Conservation (phyloP, 2,888 invertebrate genomes). For the Acronicta leporina region DNA sequence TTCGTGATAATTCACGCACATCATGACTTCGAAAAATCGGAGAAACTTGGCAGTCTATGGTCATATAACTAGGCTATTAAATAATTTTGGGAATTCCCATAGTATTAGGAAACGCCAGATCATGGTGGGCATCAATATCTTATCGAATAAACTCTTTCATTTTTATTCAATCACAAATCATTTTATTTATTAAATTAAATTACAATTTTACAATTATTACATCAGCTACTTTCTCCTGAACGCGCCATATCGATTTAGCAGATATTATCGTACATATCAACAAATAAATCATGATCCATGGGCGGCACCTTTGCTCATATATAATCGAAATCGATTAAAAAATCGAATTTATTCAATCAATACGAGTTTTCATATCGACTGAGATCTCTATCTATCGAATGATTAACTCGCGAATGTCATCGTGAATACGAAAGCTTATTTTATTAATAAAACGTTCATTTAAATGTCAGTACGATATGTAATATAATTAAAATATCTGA, state of each 20-base stretch:
- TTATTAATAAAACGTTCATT: constrained; percentile 22
- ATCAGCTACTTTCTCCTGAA: constrained; percentile 50
- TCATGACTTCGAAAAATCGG: no score
- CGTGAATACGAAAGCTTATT: constrained; percentile 48
- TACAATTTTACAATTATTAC: constrained; percentile 51
- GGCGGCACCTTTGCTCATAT: constrained; percentile 73
- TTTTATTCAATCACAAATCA: constrained; percentile 7
- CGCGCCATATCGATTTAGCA: constrained; percentile 31
- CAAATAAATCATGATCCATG: constrained; percentile 67
- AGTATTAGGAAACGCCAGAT: no score
- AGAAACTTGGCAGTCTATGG: no score
- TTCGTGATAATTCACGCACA: no score
- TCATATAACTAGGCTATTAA: no score
- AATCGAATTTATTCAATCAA: constrained; percentile 77
- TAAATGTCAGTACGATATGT: constrained; percentile 21
- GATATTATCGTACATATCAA: constrained; percentile 22
- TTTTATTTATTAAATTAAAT: constrained; percentile 46
- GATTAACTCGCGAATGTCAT: constrained; percentile 60
- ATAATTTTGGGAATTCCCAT: no score
- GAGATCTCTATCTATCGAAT: constrained; percentile 73
- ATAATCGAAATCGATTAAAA: constrained; percentile 80
- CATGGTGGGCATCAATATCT: no score
- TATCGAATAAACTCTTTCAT: no score
- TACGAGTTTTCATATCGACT: constrained; percentile 67
- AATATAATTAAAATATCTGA: background rate